Evolutionary conservation across 2,888 invertebrate species (phyloP), one percentile per base, ranked within the genome.

Genomic region (Drosophila limbata): DNA sequence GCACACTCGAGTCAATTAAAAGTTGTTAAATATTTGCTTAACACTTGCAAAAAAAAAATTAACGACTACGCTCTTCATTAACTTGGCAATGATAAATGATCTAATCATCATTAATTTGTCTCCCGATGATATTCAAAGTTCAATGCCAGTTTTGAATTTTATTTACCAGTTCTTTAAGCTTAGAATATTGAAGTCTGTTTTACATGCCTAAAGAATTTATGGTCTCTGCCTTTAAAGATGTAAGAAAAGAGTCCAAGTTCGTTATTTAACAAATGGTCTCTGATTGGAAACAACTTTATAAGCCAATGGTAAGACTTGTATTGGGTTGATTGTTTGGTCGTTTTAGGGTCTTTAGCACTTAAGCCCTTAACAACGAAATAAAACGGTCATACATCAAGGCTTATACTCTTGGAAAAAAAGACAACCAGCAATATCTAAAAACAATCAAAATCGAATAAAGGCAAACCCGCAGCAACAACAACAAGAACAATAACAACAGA

Each of bases 361-460:
- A 88, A 84, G 72, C 85, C 80, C 63, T 84, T 88, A 67, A 70
- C 60, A 81, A 81, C 60, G 42, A 47, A 47, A 61, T 77, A 71
- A 73, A 71, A 66, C 28, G 57, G 47, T 64, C 75, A 73, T 81
- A 74, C 53, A 84, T 88, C 75, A 84, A 68, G 64, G 44, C 65
- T 69, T 68, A 37, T 53, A 61, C 60, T 53, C 44, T 51, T 44
- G 11, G 19, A 47, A 55, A 53, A 17, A 52, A 52, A 17, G 69
- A 45, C 42, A 31, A 66, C 59, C 51, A 50, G 48, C 40, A 63
- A 73, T 88, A 71, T 79, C 52, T 65, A 50, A 72, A 85, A 75
- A 55, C 83, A 79, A 82, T 79, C 68, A 68, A 78, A 79, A 65
- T 63, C 57, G 60, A 75, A 79, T 71, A 76, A 79, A 79, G 81